These are phyloP conservation scores for Gymnosoma rotundatum DNA, from an alignment of 2,888 invertebrate species.

Conservation along the genomic window DNA sequence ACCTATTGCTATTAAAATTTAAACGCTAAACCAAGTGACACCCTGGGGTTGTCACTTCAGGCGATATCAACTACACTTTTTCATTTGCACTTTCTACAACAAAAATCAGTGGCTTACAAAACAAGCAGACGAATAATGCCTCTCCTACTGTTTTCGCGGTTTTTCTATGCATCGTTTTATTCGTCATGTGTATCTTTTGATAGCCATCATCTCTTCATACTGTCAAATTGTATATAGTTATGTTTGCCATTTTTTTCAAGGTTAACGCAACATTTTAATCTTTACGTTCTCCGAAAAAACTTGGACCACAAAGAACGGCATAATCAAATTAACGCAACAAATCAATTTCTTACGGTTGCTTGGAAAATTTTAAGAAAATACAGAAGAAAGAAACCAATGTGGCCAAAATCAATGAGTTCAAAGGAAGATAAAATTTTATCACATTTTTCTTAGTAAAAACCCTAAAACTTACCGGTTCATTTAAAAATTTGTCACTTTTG, in stretches of 20 bases:
- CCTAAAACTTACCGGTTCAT: background rate
- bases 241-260: background rate
- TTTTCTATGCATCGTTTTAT: background rate
- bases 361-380: background rate
- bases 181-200: background rate
- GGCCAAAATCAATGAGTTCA: background rate
- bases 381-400: background rate
- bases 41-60: constrained; percentile 65
- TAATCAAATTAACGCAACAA: background rate
- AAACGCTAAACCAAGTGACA: constrained; percentile 61
- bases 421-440: background rate
- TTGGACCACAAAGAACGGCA: too few relatives aligned
- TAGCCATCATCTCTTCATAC: background rate
- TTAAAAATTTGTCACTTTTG: background rate
- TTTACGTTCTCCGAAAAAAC: too few relatives aligned
- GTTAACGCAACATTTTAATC: too few relatives aligned
- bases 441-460: background rate
- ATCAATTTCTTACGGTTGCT: background rate
- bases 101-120: constrained; percentile 52
- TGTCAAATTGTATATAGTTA: background rate
- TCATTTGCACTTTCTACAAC: constrained; percentile 57
- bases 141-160: background rate
- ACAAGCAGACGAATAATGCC: constrained; percentile 6
- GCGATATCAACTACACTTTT: constrained; percentile 61
- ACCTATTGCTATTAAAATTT: constrained; percentile 33